phyloP scores from a whole-genome alignment of 1,140 invertebrate species.

The Lasioglossum albipes region DNA sequence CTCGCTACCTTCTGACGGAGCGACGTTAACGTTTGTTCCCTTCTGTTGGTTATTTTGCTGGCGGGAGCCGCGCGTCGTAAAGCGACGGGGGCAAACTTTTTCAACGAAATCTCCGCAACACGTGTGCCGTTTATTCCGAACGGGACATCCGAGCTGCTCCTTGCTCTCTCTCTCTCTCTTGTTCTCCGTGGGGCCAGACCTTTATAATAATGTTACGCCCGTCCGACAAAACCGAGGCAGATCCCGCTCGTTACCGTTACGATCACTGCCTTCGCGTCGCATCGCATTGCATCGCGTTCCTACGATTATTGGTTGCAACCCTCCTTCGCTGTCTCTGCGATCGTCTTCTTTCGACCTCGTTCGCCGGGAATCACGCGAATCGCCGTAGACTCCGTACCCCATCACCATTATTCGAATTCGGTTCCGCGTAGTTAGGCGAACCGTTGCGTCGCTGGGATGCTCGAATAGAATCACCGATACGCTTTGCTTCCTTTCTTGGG shows the following conservation, averaged over 20 bases:
- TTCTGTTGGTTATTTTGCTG: no score
- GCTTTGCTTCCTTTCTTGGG: not conserved
- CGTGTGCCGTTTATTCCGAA: conserved; percentile 50
- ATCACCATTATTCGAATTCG: conserved; percentile 14
- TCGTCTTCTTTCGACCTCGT: not conserved
- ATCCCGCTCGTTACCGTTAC: conserved; percentile 50
- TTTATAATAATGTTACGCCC: conserved; percentile 55
- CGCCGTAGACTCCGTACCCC: not conserved
- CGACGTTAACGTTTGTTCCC: not conserved
- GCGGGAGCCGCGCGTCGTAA: not conserved
- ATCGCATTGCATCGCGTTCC: not conserved
- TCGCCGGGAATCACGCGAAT: not conserved
- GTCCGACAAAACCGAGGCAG: conserved; percentile 20
- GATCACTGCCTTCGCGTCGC: conserved; percentile 32
- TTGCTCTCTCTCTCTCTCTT: not conserved
- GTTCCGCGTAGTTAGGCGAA: conserved; percentile 10
- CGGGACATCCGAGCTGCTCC: conserved; percentile 20
- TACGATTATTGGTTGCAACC: conserved; percentile 51
- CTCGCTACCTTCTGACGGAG: conserved; percentile 5
- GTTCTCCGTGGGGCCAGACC: not conserved
- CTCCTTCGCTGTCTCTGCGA: not conserved
- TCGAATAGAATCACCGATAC: not conserved
- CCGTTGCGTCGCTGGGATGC: not conserved
- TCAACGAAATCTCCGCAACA: conserved; percentile 36
- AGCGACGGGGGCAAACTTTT: conserved; percentile 2